Evolutionary conservation across 2,113 vertebrate genomes (phyloP), one percentile per base, ranked within the genome.

Genomic region (Vidua chalybeata): DNA sequence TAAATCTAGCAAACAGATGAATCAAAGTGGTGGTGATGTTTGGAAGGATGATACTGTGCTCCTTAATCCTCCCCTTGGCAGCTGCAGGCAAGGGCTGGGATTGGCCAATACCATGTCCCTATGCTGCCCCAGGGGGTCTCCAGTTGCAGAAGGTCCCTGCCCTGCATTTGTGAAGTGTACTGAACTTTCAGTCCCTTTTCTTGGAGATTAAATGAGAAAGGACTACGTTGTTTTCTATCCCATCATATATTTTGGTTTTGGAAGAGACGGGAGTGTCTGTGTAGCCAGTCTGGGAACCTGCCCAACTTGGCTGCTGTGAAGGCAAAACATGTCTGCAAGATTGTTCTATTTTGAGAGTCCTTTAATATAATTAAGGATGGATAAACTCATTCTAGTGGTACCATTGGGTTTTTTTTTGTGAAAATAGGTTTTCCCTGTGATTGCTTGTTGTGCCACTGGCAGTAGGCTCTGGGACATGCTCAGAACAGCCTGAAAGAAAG

Each of bases 391-490:
- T 92, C 89, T 56, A 71, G 28, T 88, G 33, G 26, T 78, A 77
- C 27, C 0, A 0, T 7, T 75, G 35, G 13, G 35, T 7, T 35
- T 1, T 1, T 23, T 59, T 81, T 82, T 18, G 24, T 77, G 46
- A 79, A 83, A 82, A 74, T 8, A 69, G 18, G 6, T 89, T 89
- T 87, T 89, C 21, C 28, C 9, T 62, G 3, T 58, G 55, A 55
- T 30, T 51, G 24, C 11, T 10, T 91, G 14, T 75, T 48, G 9
- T 78, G 17, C 28, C 7, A 0, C 27, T 88, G 68, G 35, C 55
- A 83, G 17, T 15, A 5, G 48, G 15, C 28, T 84, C 59, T 84
- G 56, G 45, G 31, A 45, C 0, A 0, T 11, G 9, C 49, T 81
- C 31, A 46, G 33, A 91, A 55, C 10, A 78, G 33, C 35, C 59